A percentile compares a stretch with the other conserved stretches of the same genome.
Evolutionary conservation across 2,888 invertebrate species (phyloP).

Genomic region (Hipparchia semele): DNA sequence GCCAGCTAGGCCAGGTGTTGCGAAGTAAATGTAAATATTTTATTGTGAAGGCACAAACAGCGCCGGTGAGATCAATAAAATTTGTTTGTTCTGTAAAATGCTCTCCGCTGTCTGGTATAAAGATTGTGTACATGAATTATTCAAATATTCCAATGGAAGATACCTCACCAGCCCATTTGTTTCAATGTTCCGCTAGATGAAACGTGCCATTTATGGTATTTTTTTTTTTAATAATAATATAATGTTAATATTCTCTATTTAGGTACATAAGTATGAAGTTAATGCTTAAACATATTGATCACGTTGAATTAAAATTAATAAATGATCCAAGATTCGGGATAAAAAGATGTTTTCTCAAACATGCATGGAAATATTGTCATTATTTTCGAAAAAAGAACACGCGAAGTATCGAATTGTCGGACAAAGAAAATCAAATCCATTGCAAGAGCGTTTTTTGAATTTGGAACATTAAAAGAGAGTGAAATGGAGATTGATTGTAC

Average conservation of each 20-base stretch:
- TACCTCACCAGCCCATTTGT: conserved; percentile 69
- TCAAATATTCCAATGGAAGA: conserved; percentile 71
- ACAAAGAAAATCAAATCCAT: too few relatives aligned
- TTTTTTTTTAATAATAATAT: conserved; percentile 11
- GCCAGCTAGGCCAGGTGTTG: conserved; percentile 72
- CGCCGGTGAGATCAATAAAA: conserved; percentile 82
- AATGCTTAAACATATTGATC: too few relatives aligned
- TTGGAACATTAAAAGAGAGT: too few relatives aligned
- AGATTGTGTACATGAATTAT: conserved; percentile 81
- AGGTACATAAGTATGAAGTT: too few relatives aligned
- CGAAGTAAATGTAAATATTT: conserved; percentile 82
- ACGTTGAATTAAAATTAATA: too few relatives aligned
- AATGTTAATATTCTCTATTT: not conserved
- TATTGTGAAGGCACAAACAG: conserved; percentile 78
- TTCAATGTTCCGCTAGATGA: conserved; percentile 74
- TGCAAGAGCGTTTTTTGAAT: too few relatives aligned
- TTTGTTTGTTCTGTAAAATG: conserved; percentile 82
- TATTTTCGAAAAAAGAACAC: too few relatives aligned
- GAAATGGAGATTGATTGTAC: too few relatives aligned
- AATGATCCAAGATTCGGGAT: too few relatives aligned
- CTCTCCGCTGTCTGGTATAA: conserved; percentile 77
- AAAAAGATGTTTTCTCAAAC: too few relatives aligned
- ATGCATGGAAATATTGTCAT: too few relatives aligned
- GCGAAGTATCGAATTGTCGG: too few relatives aligned
- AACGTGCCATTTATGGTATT: conserved; percentile 58